These are phyloP conservation scores for Pangasianodon hypophthalmus DNA, from an alignment of 2,113 vertebrate genomes.

Conservation along the genomic window DNA sequence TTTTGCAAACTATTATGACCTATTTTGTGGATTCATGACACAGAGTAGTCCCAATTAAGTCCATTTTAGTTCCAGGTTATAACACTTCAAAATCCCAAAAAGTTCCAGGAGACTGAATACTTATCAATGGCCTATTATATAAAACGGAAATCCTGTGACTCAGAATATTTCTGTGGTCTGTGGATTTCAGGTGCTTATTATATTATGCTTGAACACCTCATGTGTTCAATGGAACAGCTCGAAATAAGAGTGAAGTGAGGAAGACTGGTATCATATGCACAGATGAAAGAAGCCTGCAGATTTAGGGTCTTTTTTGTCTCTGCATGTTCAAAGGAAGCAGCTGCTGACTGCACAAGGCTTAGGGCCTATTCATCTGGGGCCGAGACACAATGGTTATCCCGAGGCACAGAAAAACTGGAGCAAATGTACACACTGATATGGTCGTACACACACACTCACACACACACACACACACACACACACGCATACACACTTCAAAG, in stretches of 20 bases:
- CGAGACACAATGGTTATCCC: constrained; percentile 56
- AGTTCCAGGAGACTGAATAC: not conserved
- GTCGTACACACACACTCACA: constrained; percentile 48
- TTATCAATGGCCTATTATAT: not conserved
- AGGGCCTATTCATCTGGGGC: constrained; percentile 69
- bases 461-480: constrained; percentile 50
- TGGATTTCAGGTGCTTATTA: constrained; percentile 8
- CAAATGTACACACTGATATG: constrained; percentile 54
- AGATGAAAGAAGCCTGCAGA: constrained; percentile 74
- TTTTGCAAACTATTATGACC: not conserved
- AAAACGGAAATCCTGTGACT: constrained; percentile 19
- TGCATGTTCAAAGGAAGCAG: constrained; percentile 76
- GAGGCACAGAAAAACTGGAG: constrained; percentile 52
- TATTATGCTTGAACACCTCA: constrained; percentile 33
- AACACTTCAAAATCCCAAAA: not conserved
- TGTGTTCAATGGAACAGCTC: constrained; percentile 38
- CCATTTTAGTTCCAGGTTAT: not conserved
- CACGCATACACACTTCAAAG: constrained; percentile 62
- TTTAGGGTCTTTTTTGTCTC: constrained; percentile 76
- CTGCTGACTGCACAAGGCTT: constrained; percentile 72
- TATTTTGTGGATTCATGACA: not conserved
- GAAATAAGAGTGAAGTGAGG: constrained; percentile 60
- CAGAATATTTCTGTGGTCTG: not conserved
- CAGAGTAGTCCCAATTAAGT: not conserved
- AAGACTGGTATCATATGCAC: constrained; percentile 71